Conservation (phyloP, 2,888 invertebrate genomes). For the Toxonevra muliebris region DNA sequence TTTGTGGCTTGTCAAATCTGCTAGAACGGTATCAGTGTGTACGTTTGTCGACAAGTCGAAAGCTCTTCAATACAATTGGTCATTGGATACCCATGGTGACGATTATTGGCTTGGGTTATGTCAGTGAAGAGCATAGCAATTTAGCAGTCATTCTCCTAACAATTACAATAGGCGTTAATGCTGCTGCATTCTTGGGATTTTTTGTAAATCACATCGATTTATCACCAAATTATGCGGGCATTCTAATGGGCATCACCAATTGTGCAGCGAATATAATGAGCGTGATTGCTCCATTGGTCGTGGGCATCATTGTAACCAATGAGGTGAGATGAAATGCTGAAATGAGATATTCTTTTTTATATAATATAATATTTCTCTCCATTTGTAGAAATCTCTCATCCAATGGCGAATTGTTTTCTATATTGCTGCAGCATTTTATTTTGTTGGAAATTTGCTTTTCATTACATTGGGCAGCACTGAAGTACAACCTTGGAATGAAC, state of each 20-base stretch:
- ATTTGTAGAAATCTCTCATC: constrained; percentile 68
- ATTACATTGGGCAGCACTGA: constrained; percentile 73
- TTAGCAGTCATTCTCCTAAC: constrained; percentile 72
- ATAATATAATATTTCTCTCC: constrained; percentile 50
- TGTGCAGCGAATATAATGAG: constrained; percentile 80
- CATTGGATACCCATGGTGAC: constrained; percentile 74
- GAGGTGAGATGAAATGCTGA: constrained; percentile 68
- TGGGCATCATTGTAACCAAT: constrained; percentile 75
- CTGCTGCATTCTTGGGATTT: constrained; percentile 77
- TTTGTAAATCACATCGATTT: constrained; percentile 84
- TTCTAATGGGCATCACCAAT: constrained; percentile 83
- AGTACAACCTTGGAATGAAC: constrained; percentile 69
- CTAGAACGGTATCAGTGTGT: constrained; percentile 52
- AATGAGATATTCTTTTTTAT: constrained; percentile 47
- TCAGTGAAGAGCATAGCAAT: constrained; percentile 50
- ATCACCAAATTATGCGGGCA: constrained; percentile 81
- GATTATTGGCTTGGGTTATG: constrained; percentile 69
- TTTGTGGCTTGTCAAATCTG: constrained; percentile 73
- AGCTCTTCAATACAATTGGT: constrained; percentile 67
- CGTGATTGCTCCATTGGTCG: constrained; percentile 79
- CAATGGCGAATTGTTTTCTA: constrained; percentile 83
- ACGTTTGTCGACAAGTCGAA: constrained; percentile 54
- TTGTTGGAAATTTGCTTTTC: constrained; percentile 75
- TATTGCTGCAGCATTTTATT: constrained; percentile 75
- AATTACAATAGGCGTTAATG: constrained; percentile 76